Conservation (phyloP, 2,797 vertebrate genomes). For the Melanotaenia nigrans region DNA sequence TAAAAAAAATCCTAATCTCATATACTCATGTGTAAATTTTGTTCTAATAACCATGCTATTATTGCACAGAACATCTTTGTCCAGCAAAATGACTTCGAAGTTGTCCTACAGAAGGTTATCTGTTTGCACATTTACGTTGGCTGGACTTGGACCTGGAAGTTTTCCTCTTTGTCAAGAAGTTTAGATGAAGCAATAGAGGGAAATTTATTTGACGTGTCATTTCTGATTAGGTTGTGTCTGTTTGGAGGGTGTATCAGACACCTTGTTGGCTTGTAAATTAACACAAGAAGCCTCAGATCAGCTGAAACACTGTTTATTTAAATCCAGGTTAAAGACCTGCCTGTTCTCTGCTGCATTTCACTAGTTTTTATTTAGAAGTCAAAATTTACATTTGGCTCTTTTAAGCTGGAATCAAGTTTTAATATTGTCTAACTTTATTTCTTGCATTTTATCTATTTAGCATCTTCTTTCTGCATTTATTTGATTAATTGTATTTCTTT, state of each 20-base stretch:
- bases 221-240: neutral
- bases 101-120: neutral
- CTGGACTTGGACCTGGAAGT: constrained; percentile 48
- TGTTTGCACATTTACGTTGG: constrained; percentile 21
- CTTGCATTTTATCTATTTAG: too few species aligned
- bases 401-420: too few species aligned
- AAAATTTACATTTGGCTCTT: too few species aligned
- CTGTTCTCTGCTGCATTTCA: too few species aligned
- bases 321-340: too few species aligned
- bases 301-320: too few species aligned
- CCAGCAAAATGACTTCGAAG: neutral
- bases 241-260: neutral
- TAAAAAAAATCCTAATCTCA: too few species aligned
- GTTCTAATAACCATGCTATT: neutral
- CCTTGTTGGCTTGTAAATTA: neutral
- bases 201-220: constrained; percentile 35
- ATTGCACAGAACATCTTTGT: neutral
- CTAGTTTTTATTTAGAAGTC: too few species aligned
- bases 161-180: constrained; percentile 5
- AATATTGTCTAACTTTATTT: too few species aligned
- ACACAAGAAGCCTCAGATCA: neutral
- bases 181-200: constrained; percentile 31
- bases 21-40: too few species aligned
- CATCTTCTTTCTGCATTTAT: too few species aligned
- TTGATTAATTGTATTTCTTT: too few species aligned